Base-by-base conservation (phyloP, 2,888 invertebrate species). In the Danaus chrysippus region DNA sequence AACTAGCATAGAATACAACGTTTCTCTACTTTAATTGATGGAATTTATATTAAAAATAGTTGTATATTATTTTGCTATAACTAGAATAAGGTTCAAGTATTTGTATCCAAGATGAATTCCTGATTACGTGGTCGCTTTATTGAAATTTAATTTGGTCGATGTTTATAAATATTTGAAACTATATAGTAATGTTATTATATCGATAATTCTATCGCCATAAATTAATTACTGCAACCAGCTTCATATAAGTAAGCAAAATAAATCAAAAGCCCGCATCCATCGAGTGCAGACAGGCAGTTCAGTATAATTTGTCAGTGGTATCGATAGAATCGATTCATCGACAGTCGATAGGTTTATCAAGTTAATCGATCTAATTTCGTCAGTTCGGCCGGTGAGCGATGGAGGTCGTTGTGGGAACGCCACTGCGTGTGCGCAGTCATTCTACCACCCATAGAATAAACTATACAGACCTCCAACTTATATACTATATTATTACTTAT, bases 341-440 rank as follows among this genome's bases (percentile, higher is more conserved):
- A 68, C 75, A 70, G 82, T 85, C 84, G 83, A 88, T 85, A 86
- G 78, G 86, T 87, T 87, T 89, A 90, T 90, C 88, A 86, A 80
- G 81, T 84, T 87, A 87, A 89, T 90, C 87, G 89, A 90, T 90
- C 87, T 88, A 84, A 88, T 89, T 89, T 89, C 88, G 83, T 88
- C 89, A 85, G 82, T 80, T 87, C 82, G 75, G 76, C 74, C 79
- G 79, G 81, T 87, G 86, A 86, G 84, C 85, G 86, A 86, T 83
- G 84, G 81, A 80, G 82, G 78, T 75, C 82, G 82, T 79, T 86
- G 86, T 88, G 90, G 90, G 89, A 89, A 88, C 85, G 85, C 85
- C 87, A 86, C 84, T 76, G 81, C 82, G 77, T 76, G 75, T 86
- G 88, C 87, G 74, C 74, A 80, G 89, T 90, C 89, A 89, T 86